Evolutionary conservation across 2,797 vertebrate species (phyloP), one percentile per base, ranked within the genome.

Genomic region (Oreonectes daqikongensis): DNA sequence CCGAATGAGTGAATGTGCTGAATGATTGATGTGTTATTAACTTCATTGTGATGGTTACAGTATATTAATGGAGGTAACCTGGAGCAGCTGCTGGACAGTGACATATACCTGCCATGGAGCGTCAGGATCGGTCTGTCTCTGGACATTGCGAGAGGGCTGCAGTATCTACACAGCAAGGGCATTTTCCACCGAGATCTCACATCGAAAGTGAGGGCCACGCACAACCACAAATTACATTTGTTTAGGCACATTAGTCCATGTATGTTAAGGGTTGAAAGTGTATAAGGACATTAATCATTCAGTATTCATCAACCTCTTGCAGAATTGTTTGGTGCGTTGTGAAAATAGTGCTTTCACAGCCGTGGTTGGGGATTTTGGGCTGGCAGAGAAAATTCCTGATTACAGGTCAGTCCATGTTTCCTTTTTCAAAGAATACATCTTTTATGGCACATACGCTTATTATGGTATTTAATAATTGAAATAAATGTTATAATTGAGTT

Each of bases 121-220:
- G 82, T 90, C 42, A 92, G 94, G 72, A 88, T 94, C 73, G 88
- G 78, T 76, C 88, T 96, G 81, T 94, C 94, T 40, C 88, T 95
- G 86, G 94, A 95, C 85, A 94, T 96, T 0, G 92, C 94, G 69
- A 75, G 79, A 0, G 95, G 95, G 35, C 89, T 96, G 15, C 88
- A 81, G 77, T 96, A 96, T 84, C 91, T 96, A 73, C 95, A 96
- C 87, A 92, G 92, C 86, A 95, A 95, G 83, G 95, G 94, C 65
- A 92, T 96, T 85, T 95, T 96, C 85, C 95, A 96, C 84, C 88
- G 95, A 0, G 95, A 96, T 89, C 93, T 96, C 80, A 95, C 95
- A 20, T 95, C 95, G 77, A 96, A 95, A 94, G 95, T 95, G 35
- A 35, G 35, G 35, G 32, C 8, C 8, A 78, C 12, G 69, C 22